These are phyloP conservation scores for Poecilia picta DNA, from an alignment of 2,797 vertebrate genomes.

Conservation along the genomic window DNA sequence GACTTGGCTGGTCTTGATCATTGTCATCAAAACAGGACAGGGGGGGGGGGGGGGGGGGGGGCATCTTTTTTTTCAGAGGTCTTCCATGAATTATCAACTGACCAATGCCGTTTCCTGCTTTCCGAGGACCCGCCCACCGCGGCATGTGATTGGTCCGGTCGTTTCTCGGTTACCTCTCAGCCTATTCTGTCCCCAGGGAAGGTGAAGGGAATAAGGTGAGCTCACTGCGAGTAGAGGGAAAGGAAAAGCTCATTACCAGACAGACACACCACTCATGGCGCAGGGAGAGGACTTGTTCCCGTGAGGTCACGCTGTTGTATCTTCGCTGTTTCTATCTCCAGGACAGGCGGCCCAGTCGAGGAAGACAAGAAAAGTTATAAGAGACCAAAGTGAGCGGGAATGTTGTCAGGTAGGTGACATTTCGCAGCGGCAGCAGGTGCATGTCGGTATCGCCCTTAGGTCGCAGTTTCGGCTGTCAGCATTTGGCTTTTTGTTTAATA, in stretches of 20 bases:
- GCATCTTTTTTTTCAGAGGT: conserved; percentile 31
- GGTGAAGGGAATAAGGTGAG: conserved; percentile 52
- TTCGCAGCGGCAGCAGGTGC: conserved; percentile 65
- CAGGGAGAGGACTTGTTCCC: conserved; percentile 5
- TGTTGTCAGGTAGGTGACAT: conserved; percentile 62
- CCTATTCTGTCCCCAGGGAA: conserved; percentile 31
- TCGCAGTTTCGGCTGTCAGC: conserved; percentile 71
- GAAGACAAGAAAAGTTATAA: conserved; percentile 15
- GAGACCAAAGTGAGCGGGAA: conserved; percentile 9
- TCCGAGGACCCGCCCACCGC: conserved; percentile 50
- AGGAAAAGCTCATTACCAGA: conserved; percentile 54
- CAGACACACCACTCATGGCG: neutral
- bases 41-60: too few relatives aligned
- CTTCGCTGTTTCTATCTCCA: neutral
- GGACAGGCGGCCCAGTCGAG: neutral
- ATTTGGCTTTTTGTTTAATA: conserved; percentile 26
- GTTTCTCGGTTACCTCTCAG: conserved; percentile 57
- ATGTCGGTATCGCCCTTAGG: conserved; percentile 44
- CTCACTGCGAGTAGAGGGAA: conserved; percentile 27
- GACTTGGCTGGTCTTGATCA: neutral
- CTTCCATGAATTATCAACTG: conserved; percentile 6
- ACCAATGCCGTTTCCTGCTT: conserved; percentile 52
- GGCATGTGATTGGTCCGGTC: conserved; percentile 58
- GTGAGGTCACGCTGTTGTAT: neutral
- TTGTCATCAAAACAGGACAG: conserved; percentile 19